These are phyloP conservation scores for Drosophila suboccidentalis DNA, from an alignment of 2,888 invertebrate genomes.

Conservation along the genomic window DNA sequence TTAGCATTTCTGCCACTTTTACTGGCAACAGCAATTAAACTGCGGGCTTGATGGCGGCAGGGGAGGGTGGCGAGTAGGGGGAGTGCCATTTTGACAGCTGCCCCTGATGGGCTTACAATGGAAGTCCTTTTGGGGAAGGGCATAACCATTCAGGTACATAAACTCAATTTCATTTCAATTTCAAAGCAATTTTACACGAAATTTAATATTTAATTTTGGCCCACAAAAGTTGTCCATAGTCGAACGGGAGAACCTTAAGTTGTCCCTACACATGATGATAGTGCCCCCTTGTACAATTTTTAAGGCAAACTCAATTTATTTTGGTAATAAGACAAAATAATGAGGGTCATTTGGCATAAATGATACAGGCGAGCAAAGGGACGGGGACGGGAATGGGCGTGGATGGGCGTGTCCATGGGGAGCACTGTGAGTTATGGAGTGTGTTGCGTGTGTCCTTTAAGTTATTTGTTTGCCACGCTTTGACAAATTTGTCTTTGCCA, in stretches of 20 bases:
- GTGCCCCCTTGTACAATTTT: slow-evolving; percentile 45
- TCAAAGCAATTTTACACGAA: slow-evolving; percentile 52
- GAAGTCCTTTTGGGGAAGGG: slow-evolving; percentile 2
- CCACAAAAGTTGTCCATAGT: slow-evolving; percentile 11
- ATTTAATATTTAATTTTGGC: slow-evolving; percentile 65
- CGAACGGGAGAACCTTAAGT: neutral
- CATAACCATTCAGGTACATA: slow-evolving; percentile 63
- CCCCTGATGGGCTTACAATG: slow-evolving; percentile 65
- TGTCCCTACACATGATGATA: slow-evolving; percentile 39
- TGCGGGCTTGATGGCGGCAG: neutral
- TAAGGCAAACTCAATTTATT: slow-evolving; percentile 80
- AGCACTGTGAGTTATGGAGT: slow-evolving; percentile 11
- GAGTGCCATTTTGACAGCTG: slow-evolving; percentile 53
- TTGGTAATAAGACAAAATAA: slow-evolving; percentile 78
- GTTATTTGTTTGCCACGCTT: slow-evolving; percentile 71
- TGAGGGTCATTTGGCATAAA: slow-evolving; percentile 82
- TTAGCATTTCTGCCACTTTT: slow-evolving; percentile 73
- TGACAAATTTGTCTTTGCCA: slow-evolving; percentile 74
- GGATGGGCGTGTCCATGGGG: slow-evolving; percentile 18
- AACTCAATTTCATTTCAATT: slow-evolving; percentile 77
- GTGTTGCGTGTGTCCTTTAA: slow-evolving; percentile 54
- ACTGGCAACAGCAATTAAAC: slow-evolving; percentile 67
- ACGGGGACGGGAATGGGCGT: neutral
- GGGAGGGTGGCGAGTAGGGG: neutral
- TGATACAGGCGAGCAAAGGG: slow-evolving; percentile 45